Conservation (phyloP, 1,140 invertebrate species). For the Ctenoplectra terminalis region DNA sequence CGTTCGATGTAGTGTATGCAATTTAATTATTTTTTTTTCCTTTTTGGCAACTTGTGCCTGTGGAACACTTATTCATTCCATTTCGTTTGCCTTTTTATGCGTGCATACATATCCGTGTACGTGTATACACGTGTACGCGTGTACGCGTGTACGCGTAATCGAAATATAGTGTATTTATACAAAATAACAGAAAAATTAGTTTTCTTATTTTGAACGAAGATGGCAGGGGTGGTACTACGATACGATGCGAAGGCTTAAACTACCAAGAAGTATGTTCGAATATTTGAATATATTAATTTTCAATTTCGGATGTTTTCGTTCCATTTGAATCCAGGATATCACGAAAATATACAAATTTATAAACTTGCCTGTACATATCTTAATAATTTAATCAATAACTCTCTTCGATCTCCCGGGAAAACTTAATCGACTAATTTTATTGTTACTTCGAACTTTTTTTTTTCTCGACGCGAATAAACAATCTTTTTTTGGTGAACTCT, state of each 20-base stretch:
- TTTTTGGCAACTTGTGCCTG: slow-evolving; percentile 82
- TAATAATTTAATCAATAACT: slow-evolving; percentile 4
- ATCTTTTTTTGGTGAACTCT: slow-evolving; percentile 1
- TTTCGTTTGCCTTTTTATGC: slow-evolving; percentile 60
- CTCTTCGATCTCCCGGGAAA: neutral
- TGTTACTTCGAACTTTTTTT: neutral
- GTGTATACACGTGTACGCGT: slow-evolving; percentile 35
- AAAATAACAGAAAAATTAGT: slow-evolving; percentile 68
- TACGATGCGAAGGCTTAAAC: slow-evolving; percentile 75
- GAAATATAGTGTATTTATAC: slow-evolving; percentile 81
- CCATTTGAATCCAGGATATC: slow-evolving; percentile 38
- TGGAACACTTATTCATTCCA: slow-evolving; percentile 79
- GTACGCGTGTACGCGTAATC: slow-evolving; percentile 49
- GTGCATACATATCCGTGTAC: slow-evolving; percentile 21
- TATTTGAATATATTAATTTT: neutral
- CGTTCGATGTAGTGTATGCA: no score
- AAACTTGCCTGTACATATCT: slow-evolving; percentile 21
- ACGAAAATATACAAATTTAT: neutral
- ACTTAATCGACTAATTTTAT: slow-evolving; percentile 25
- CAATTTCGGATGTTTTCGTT: slow-evolving; percentile 27
- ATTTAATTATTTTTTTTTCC: slow-evolving; percentile 47
- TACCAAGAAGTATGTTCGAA: neutral
- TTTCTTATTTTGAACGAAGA: slow-evolving; percentile 60
- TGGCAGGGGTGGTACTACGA: slow-evolving; percentile 78
- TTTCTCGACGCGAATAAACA: neutral